phyloP scores from a whole-genome alignment of 2,888 invertebrate species.

The Caenorhabditis sinica region DNA sequence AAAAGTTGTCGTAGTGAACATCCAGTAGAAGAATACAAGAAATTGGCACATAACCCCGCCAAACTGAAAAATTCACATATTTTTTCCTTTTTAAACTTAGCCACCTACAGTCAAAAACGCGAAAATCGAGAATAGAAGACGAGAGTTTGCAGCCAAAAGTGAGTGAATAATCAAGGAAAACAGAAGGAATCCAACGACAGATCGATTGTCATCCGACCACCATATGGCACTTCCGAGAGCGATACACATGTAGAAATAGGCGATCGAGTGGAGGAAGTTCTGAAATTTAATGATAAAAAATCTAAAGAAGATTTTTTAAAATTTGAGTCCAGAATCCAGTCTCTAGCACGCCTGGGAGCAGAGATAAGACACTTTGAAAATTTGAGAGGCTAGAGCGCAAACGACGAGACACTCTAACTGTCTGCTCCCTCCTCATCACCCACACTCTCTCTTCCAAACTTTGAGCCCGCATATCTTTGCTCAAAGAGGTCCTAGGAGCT shows the following conservation, averaged over 20 bases:
- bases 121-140: slow-evolving; percentile 6
- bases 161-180: not conserved
- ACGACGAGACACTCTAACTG: too few species aligned
- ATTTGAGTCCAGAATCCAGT: not conserved
- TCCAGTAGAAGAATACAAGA: not conserved
- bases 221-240: not conserved
- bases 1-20: not conserved
- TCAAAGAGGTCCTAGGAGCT: too few species aligned
- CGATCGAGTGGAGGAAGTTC: slow-evolving; percentile 10
- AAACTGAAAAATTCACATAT: not conserved
- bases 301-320: too few species aligned
- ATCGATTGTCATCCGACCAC: not conserved
- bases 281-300: not conserved
- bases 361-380: not conserved
- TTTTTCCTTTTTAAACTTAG: not conserved
- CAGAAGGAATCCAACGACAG: not conserved
- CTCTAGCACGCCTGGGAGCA: not conserved
- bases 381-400: not conserved
- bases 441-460: too few species aligned
- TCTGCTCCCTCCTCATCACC: too few species aligned
- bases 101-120: slow-evolving; percentile 1
- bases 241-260: slow-evolving; percentile 9
- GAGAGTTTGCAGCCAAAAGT: not conserved
- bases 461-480: too few species aligned
- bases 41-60: not conserved